A percentile compares a stretch with the other conserved stretches of the same genome.
These are phyloP conservation scores for Acanthoscelides obtectus DNA, from an alignment of 2,888 invertebrate species.

Conservation along the genomic window DNA sequence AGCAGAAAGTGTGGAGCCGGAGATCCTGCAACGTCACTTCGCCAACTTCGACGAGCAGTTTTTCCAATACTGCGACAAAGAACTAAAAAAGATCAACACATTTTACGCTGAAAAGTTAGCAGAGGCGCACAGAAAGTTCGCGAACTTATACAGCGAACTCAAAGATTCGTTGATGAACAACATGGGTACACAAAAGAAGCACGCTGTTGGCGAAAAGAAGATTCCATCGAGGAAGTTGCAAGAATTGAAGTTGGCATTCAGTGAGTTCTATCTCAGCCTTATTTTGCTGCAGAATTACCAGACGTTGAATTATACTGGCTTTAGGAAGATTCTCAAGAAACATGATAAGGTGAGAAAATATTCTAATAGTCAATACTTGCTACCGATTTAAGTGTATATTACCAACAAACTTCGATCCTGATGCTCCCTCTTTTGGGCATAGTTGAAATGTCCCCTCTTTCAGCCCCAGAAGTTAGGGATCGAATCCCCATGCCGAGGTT, in stretches of 20 bases:
- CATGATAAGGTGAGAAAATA: conserved; percentile 73
- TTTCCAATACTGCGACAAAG: conserved; percentile 79
- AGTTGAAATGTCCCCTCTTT: too few relatives aligned
- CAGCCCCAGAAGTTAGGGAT: too few relatives aligned
- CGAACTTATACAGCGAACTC: conserved; percentile 67
- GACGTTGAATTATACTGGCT: conserved; percentile 83
- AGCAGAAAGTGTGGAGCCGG: conserved; percentile 67
- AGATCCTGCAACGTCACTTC: conserved; percentile 66
- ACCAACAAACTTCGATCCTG: too few relatives aligned
- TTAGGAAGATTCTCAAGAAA: conserved; percentile 85
- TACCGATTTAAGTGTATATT: too few relatives aligned
- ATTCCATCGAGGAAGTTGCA: conserved; percentile 66
- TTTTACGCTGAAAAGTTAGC: conserved; percentile 88
- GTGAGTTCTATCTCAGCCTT: conserved; percentile 83
- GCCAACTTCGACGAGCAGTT: conserved; percentile 81
- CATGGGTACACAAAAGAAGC: conserved; percentile 36
- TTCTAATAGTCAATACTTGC: too few relatives aligned
- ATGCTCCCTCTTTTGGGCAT: too few relatives aligned
- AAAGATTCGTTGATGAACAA: conserved; percentile 48
- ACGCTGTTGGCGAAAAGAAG: conserved; percentile 31
- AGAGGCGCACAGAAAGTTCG: conserved; percentile 78
- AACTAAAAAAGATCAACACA: conserved; percentile 82
- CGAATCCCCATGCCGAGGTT: too few relatives aligned
- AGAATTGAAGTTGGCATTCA: conserved; percentile 82
- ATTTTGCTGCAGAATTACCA: conserved; percentile 86